A percentile compares a stretch with the other conserved stretches of the same genome.
Conservation (phyloP, 2,888 invertebrate genomes). For the Quadriops clusia region DNA sequence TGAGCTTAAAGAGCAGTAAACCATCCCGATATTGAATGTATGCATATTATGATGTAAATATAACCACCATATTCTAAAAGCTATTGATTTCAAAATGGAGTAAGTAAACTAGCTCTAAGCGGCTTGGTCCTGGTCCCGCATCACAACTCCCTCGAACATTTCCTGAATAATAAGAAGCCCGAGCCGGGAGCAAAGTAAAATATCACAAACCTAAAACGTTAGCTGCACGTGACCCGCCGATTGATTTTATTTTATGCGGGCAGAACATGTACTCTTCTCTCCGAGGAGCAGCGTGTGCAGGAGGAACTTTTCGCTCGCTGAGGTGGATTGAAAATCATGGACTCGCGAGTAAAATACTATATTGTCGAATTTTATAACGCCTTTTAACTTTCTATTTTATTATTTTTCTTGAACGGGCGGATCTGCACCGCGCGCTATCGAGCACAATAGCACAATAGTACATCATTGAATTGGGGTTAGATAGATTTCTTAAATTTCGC, state of each 20-base stretch:
- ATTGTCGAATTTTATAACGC: slow-evolving; percentile 13
- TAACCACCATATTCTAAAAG: slow-evolving; percentile 12
- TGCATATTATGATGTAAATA: slow-evolving; percentile 5
- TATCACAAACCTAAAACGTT: slow-evolving; percentile 40
- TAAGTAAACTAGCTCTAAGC: slow-evolving; percentile 25
- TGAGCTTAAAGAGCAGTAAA: no score
- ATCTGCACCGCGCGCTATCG: no score
- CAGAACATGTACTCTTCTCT: slow-evolving; percentile 8
- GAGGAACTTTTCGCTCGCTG: slow-evolving; percentile 6
- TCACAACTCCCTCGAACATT: slow-evolving; percentile 26
- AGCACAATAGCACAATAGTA: neutral
- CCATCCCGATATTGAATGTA: no score
- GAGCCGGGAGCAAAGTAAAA: slow-evolving; percentile 32
- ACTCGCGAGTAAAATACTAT: slow-evolving; percentile 58
- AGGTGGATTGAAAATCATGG: slow-evolving; percentile 32
- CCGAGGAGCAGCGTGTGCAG: slow-evolving; percentile 10
- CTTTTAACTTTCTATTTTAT: no score
- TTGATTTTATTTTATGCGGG: slow-evolving; percentile 37
- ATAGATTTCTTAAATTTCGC: no score
- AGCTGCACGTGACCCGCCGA: slow-evolving; percentile 38
- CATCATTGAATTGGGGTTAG: no score
- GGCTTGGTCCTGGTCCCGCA: slow-evolving; percentile 21
- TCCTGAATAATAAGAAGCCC: slow-evolving; percentile 34
- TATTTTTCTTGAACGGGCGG: no score
- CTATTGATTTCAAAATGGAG: slow-evolving; percentile 27